Conservation (phyloP, 2,888 invertebrate genomes). For the Drosophila infuscata region DNA sequence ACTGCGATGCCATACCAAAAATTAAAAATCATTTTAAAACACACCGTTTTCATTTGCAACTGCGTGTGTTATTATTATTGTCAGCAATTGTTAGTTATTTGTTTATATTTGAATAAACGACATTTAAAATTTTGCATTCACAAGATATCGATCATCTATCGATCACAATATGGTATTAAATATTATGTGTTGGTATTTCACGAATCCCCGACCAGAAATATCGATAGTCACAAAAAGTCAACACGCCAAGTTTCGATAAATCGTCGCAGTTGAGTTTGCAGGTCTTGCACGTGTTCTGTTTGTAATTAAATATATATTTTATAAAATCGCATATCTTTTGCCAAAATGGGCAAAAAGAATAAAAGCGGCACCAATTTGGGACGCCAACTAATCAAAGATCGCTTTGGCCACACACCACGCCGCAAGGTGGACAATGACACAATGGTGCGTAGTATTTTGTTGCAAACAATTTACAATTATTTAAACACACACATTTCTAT, state of each 20-base stretch:
- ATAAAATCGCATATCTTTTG: neutral
- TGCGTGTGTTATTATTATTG: neutral
- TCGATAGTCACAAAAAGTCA: neutral
- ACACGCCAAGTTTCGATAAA: slow-evolving; percentile 10
- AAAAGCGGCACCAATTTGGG: slow-evolving; percentile 87
- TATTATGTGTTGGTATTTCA: neutral
- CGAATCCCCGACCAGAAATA: neutral
- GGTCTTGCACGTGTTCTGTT: slow-evolving; percentile 46
- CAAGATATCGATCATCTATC: slow-evolving; percentile 5
- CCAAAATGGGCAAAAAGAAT: slow-evolving; percentile 90
- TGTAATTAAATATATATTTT: slow-evolving; percentile 10
- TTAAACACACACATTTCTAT: neutral
- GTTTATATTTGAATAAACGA: slow-evolving; percentile 16
- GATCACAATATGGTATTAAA: neutral
- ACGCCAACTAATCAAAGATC: slow-evolving; percentile 90
- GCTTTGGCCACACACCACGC: slow-evolving; percentile 88
- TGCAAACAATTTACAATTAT: neutral
- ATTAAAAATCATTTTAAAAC: slow-evolving; percentile 22
- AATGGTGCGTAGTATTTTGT: slow-evolving; percentile 87
- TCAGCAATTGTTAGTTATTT: neutral
- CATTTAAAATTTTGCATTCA: neutral
- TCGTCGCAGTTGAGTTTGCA: slow-evolving; percentile 3
- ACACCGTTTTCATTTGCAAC: neutral
- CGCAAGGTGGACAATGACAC: slow-evolving; percentile 90
- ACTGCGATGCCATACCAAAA: slow-evolving; percentile 72